Percentiles rank a stretch among this genome's conserved stretches.
phyloP scores from a whole-genome alignment of 2,888 invertebrate genomes.

The Diarsia rubi region DNA sequence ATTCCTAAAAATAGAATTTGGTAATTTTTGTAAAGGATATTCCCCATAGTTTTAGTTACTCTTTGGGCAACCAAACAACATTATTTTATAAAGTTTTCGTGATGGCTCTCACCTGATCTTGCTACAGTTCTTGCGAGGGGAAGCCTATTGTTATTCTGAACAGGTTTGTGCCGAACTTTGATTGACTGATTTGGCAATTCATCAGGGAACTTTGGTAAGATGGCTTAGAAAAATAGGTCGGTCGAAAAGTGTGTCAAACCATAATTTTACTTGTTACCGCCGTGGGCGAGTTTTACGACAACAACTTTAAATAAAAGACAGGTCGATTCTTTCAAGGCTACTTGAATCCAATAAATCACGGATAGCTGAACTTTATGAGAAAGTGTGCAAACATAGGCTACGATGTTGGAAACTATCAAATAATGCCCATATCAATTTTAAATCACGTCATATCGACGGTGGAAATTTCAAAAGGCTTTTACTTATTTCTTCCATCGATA shows the following conservation, averaged over 20 bases:
- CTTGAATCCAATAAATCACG: not conserved
- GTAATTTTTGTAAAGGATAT: not conserved
- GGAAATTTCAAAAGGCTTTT: not conserved
- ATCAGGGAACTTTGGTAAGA: conserved; percentile 13
- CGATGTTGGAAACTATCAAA: not conserved
- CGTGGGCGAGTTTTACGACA: not conserved
- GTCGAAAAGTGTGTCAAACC: conserved; percentile 1
- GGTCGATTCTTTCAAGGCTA: not conserved
- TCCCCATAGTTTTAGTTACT: not conserved
- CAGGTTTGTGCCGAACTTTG: conserved; percentile 30
- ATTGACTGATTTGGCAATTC: conserved; percentile 47
- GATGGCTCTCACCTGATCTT: not conserved
- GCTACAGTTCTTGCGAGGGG: not conserved
- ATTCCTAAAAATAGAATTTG: not conserved
- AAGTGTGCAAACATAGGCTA: not conserved
- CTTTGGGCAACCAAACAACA: not conserved
- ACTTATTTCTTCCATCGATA: not conserved
- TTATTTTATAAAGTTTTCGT: not conserved
- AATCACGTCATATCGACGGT: not conserved
- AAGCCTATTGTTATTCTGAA: conserved; percentile 28
- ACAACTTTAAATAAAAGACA: not conserved
- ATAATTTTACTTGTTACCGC: not conserved
- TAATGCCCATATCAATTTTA: not conserved
- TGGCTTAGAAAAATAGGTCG: conserved; percentile 31
- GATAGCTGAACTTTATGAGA: not conserved